phyloP scores from a whole-genome alignment of 2,888 invertebrate genomes.

The Patella caerulea region DNA sequence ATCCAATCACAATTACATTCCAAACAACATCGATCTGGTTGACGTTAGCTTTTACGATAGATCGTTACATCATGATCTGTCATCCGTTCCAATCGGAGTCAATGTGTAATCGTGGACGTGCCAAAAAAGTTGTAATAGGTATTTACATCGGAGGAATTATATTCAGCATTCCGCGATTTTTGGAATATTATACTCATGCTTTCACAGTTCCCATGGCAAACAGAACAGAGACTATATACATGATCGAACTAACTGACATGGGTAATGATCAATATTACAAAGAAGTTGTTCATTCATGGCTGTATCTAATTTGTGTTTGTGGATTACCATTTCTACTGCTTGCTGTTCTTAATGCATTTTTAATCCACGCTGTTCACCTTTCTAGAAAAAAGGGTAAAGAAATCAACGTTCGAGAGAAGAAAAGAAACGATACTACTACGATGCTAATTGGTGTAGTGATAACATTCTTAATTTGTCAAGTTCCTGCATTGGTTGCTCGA shows the following conservation, averaged over 20 bases:
- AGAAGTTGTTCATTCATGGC: slow-evolving; percentile 67
- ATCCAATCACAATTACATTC: slow-evolving; percentile 67
- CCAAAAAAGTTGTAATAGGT: slow-evolving; percentile 59
- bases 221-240: slow-evolving; percentile 34
- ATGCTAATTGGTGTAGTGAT: slow-evolving; percentile 71
- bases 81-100: slow-evolving; percentile 69
- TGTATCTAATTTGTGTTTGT: slow-evolving; percentile 69
- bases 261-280: slow-evolving; percentile 60
- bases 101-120: slow-evolving; percentile 63
- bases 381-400: slow-evolving; percentile 62
- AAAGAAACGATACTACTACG: slow-evolving; percentile 70
- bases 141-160: slow-evolving; percentile 59
- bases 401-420: slow-evolving; percentile 66
- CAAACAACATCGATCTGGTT: slow-evolving; percentile 70
- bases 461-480: slow-evolving; percentile 71
- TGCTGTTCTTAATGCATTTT: slow-evolving; percentile 67
- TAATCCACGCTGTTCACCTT: slow-evolving; percentile 67
- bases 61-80: slow-evolving; percentile 71
- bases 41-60: slow-evolving; percentile 70
- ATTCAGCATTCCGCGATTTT: slow-evolving; percentile 68
- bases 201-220: slow-evolving; percentile 35
- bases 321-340: slow-evolving; percentile 69
- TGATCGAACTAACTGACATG: slow-evolving; percentile 53
- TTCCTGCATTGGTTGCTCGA: slow-evolving; percentile 69
- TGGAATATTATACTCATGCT: slow-evolving; percentile 63